Percentiles rank a stretch among this genome's conserved stretches.
These are phyloP conservation scores for Danio jaintianensis DNA, from an alignment of 2,797 vertebrate genomes.

Conservation along the genomic window DNA sequence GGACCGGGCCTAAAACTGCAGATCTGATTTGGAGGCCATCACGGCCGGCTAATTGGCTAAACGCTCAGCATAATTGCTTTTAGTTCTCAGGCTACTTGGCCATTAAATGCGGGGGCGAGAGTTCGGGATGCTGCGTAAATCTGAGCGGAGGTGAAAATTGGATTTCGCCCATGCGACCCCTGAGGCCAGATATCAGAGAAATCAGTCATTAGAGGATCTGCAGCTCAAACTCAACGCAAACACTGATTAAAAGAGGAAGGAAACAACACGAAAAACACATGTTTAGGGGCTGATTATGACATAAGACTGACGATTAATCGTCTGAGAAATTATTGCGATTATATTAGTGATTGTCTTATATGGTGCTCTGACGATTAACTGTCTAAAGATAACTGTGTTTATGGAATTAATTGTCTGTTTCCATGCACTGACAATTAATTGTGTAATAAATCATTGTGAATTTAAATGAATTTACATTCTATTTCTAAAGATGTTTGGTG, in stretches of 20 bases:
- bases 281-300: too few relatives aligned
- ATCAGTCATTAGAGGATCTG: constrained; percentile 58
- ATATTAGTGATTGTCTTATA: too few relatives aligned
- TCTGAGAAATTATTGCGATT: too few relatives aligned
- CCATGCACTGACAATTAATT: too few relatives aligned
- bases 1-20: constrained; percentile 54
- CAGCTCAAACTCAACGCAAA: background rate
- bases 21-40: constrained; percentile 59
- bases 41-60: constrained; percentile 58
- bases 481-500: too few relatives aligned
- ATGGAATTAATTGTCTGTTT: too few relatives aligned
- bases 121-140: constrained; percentile 49
- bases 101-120: constrained; percentile 47
- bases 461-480: too few relatives aligned
- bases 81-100: constrained; percentile 48
- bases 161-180: constrained; percentile 52
- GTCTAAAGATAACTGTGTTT: too few relatives aligned
- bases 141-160: constrained; percentile 61
- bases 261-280: background rate
- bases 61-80: constrained; percentile 60
- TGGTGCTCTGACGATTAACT: too few relatives aligned
- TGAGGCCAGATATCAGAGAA: constrained; percentile 47
- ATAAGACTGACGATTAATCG: too few relatives aligned
- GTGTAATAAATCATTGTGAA: too few relatives aligned
- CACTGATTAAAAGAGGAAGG: background rate